Conservation (phyloP, 2,113 vertebrate species). For the Alaudala cheleensis region DNA sequence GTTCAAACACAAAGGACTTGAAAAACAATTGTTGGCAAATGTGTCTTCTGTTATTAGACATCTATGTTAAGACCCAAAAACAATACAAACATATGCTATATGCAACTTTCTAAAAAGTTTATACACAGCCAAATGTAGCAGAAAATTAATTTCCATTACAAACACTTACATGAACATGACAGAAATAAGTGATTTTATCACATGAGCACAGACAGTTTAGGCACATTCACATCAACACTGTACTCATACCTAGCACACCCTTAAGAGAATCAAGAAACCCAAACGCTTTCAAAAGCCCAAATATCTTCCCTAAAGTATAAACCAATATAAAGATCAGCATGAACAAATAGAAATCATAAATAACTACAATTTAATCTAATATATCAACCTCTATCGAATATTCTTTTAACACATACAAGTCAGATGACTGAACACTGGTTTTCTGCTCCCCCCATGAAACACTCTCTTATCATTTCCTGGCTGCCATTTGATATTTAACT, state of each 20-base stretch:
- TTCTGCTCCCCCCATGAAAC: neutral
- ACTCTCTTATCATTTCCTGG: constrained; percentile 23
- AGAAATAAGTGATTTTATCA: neutral
- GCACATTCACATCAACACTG: neutral
- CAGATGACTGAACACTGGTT: neutral
- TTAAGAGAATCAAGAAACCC: neutral
- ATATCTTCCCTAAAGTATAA: neutral
- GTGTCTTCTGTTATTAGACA: neutral
- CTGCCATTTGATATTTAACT: constrained; percentile 46
- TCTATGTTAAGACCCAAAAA: neutral
- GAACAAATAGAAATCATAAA: neutral
- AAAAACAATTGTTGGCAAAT: neutral
- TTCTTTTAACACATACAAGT: neutral
- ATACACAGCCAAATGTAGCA: neutral
- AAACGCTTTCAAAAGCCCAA: neutral
- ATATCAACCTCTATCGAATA: neutral
- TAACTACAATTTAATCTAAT: neutral
- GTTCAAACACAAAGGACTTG: neutral
- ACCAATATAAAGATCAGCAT: neutral
- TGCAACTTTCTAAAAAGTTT: neutral
- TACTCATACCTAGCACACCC: neutral
- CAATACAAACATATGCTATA: neutral
- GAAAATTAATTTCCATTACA: neutral
- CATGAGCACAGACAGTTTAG: neutral
- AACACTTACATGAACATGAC: neutral